Base-by-base conservation (phyloP, 2,888 invertebrate species). In the Dicyrtomina minuta region DNA sequence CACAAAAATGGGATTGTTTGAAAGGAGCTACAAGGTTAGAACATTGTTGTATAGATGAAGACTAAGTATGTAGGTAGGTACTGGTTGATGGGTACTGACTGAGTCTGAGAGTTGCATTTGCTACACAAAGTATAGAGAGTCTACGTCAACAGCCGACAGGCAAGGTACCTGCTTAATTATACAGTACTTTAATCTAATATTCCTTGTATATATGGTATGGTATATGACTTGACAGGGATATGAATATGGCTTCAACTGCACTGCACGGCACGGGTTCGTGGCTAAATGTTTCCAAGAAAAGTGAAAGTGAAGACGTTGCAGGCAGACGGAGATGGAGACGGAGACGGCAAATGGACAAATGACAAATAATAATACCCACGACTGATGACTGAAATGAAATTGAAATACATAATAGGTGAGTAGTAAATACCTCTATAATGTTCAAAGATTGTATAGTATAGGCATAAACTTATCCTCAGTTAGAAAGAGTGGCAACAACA, bases 231-330 rank as follows among this genome's bases (percentile, higher is more conserved):
- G n/a, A n/a, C n/a, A n/a, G n/a, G n/a, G n/a, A 33, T 33, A 33
- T 46, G 13, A 4, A 46, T 46, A 5, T 12, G 15, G 46, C 15
- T 46, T 6, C 4, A 4, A 53, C 8, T 8, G 13, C 4, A 22
- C 22, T 24, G 13, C 53, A 22, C 22, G n/a, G n/a, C n/a, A n/a
- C n/a, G n/a, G n/a, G n/a, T n/a, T n/a, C n/a, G n/a, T n/a, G 13
- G 15, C 13, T n/a, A 33, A 33, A 33, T 33, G 4, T 3, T 33
- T 33, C 8, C 33, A 51, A 15, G 41, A 51, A 61, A 64, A 64
- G 64, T 64, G 64, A 64, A 64, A 64, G 64, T 64, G 64, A 64
- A 64, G 64, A 64, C 51, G 64, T 62, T 62, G 39, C 33, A 4
- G 6, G 8, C 17, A 51, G 51, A 51, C 6, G 12, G 6, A 51